Evolutionary conservation across 2,888 invertebrate species (phyloP).

Genomic region (Pandemis cinnamomeana): DNA sequence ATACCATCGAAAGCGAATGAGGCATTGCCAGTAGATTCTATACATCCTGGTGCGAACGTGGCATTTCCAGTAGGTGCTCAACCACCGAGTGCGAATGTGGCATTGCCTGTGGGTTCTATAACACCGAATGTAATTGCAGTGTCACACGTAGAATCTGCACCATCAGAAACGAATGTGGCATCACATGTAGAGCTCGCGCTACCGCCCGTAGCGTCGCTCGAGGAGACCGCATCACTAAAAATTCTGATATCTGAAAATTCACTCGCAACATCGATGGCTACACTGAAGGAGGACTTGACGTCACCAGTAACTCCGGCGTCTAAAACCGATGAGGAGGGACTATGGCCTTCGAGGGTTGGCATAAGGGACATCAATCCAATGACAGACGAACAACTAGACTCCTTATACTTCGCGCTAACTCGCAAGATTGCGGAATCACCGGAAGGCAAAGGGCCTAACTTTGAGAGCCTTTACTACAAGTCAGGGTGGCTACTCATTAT

Average conservation of each 20-base stretch:
- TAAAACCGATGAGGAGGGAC: neutral
- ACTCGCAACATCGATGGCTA: neutral
- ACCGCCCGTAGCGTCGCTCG: neutral
- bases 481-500: conserved; percentile 1
- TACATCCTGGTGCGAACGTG: neutral
- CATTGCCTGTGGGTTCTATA: neutral
- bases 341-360: neutral
- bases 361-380: conserved; percentile 2
- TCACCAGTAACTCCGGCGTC: neutral
- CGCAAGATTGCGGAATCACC: neutral
- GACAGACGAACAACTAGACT: neutral
- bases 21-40: neutral
- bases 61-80: neutral
- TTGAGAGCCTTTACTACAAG: conserved; percentile 3
- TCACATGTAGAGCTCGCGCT: neutral
- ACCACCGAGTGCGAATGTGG: neutral
- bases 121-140: neutral
- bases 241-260: neutral
- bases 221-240: neutral
- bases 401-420: neutral
- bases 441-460: conserved; percentile 5
- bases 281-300: neutral
- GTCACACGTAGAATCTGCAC: neutral
- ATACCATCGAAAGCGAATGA: neutral
- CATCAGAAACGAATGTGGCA: neutral